These are phyloP conservation scores for Scaptomyza graminum DNA, from an alignment of 1,140 invertebrate genomes.

Conservation along the genomic window DNA sequence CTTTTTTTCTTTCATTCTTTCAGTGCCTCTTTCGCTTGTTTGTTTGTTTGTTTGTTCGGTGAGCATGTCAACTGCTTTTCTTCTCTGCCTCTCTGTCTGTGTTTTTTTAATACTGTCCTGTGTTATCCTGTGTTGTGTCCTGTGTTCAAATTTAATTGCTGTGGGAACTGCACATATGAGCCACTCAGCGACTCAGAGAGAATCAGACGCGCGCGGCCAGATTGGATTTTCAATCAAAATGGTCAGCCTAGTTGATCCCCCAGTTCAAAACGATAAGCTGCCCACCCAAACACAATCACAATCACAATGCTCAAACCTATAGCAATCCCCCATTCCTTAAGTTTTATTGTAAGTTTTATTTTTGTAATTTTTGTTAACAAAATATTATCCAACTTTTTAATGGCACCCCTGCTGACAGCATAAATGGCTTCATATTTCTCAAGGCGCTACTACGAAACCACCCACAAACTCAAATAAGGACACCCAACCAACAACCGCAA, in stretches of 20 bases:
- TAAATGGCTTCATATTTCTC: conserved; percentile 53
- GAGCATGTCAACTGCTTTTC: conserved; percentile 71
- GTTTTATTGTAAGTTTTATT: conserved; percentile 17
- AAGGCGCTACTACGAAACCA: conserved; percentile 27
- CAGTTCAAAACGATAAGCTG: too few relatives aligned
- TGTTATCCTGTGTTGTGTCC: conserved; percentile 69
- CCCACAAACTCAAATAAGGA: not conserved
- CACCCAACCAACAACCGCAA: conserved; percentile 6
- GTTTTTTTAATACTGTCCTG: conserved; percentile 33
- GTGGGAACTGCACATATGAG: conserved; percentile 78
- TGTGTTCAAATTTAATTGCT: conserved; percentile 78
- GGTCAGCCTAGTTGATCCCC: conserved; percentile 37
- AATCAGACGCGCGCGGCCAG: conserved; percentile 50
- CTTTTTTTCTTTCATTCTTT: conserved; percentile 8
- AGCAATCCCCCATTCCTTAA: not conserved
- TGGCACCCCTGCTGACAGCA: conserved; percentile 56
- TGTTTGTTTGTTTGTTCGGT: conserved; percentile 74
- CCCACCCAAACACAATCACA: not conserved
- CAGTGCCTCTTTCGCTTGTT: conserved; percentile 9
- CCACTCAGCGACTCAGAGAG: conserved; percentile 71
- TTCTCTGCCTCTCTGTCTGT: not conserved
- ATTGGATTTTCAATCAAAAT: conserved; percentile 82
- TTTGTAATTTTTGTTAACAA: conserved; percentile 68
- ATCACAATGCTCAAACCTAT: not conserved
- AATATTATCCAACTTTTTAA: conserved; percentile 78